phyloP scores from a whole-genome alignment of 1,140 invertebrate genomes.

The Macrotrachela quadricornifera region DNA sequence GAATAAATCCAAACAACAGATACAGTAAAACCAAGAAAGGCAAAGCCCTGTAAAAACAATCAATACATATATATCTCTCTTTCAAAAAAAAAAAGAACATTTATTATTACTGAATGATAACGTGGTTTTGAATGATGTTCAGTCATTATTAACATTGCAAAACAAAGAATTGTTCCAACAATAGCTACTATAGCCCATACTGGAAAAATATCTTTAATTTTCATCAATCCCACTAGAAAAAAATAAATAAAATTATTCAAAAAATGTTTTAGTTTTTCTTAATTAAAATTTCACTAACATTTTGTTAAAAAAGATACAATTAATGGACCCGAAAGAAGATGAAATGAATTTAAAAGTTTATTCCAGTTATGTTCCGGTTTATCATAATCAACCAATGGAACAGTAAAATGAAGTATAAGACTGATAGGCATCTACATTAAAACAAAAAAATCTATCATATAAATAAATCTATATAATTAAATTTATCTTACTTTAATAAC shows the following conservation, averaged over 20 bases:
- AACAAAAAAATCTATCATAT: not conserved
- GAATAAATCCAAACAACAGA: conserved; percentile 45
- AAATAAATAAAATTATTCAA: not conserved
- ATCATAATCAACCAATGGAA: conserved; percentile 40
- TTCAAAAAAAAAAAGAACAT: not conserved
- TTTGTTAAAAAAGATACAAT: conserved; percentile 28
- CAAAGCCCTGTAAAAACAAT: conserved; percentile 31
- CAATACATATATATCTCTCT: not conserved
- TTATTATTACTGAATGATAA: not conserved
- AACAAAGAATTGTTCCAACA: not conserved
- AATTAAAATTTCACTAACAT: conserved; percentile 11
- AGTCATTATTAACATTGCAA: no score
- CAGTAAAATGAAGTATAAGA: conserved; percentile 36
- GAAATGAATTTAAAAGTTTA: conserved; percentile 35
- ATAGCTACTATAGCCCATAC: not conserved
- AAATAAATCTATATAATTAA: no score
- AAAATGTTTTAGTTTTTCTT: not conserved
- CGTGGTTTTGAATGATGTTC: not conserved
- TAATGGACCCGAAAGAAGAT: conserved; percentile 35
- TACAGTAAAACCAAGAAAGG: conserved; percentile 41
- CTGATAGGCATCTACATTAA: conserved; percentile 33
- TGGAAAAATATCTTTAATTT: not conserved
- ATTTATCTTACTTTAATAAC: not conserved
- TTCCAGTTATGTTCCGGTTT: conserved; percentile 38
- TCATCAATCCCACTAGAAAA: not conserved